phyloP scores from a whole-genome alignment of 2,888 invertebrate species.

The Choristoneura rosaceana region DNA sequence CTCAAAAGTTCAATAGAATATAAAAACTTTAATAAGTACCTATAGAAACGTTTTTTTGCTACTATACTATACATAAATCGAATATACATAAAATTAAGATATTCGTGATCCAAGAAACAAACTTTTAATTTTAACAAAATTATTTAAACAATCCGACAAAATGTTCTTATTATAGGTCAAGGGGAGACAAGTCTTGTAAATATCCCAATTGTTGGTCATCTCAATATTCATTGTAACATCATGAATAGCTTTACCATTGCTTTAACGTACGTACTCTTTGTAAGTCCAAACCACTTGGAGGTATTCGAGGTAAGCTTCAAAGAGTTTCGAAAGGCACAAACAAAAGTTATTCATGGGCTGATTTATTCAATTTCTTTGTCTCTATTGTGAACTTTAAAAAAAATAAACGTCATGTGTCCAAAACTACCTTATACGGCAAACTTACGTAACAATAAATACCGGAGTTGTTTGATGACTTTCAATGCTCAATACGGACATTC shows the following conservation, averaged over 20 bases:
- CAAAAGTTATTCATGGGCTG: constrained; percentile 29
- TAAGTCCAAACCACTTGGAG: constrained; percentile 8
- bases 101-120: too few species aligned
- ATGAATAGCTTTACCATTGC: constrained; percentile 20
- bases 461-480: not conserved
- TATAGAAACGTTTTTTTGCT: too few species aligned
- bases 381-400: not conserved
- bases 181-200: not conserved
- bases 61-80: too few species aligned
- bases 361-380: constrained; percentile 21
- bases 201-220: not conserved
- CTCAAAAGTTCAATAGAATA: too few species aligned
- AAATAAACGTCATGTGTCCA: not conserved
- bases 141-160: too few species aligned
- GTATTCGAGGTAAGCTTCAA: constrained; percentile 21
- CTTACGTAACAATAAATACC: not conserved
- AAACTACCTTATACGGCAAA: not conserved
- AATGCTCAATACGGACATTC: not conserved
- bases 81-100: too few species aligned
- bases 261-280: constrained; percentile 15
- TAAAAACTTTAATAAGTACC: too few species aligned
- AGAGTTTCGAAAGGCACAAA: constrained; percentile 27
- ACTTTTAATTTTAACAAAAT: too few species aligned
- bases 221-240: constrained; percentile 23
- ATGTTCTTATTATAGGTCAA: not conserved